Conservation (phyloP, 1,140 invertebrate species). For the Hyles vespertilio region DNA sequence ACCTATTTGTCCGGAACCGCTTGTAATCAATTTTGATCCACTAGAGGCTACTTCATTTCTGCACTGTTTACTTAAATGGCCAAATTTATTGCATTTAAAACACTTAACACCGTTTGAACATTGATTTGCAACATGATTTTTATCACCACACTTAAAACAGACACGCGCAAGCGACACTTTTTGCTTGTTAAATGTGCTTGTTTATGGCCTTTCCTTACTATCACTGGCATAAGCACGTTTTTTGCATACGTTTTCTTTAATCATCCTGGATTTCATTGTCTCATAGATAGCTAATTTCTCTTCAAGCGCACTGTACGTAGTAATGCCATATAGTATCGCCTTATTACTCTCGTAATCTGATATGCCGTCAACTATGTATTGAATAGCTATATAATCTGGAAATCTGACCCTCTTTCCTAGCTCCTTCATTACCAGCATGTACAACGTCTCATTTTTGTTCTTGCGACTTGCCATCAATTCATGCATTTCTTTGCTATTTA, state of each 20-base stretch:
- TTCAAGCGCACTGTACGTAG: not conserved
- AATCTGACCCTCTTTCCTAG: not conserved
- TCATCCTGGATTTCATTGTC: not conserved
- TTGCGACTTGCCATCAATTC: not conserved
- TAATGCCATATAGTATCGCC: not conserved
- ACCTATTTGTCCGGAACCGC: not conserved
- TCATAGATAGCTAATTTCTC: not conserved
- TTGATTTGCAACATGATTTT: not conserved
- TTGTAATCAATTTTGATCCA: not conserved
- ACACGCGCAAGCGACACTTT: too few species aligned
- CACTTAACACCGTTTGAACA: constrained; percentile 1
- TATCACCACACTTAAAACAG: constrained; percentile 1
- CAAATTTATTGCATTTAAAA: not conserved
- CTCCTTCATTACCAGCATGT: constrained; percentile 2
- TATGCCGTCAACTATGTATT: constrained; percentile 3
- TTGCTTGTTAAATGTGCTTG: too few species aligned
- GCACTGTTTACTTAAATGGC: not conserved
- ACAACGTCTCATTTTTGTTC: not conserved
- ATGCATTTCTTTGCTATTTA: constrained; percentile 4
- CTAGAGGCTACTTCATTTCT: not conserved
- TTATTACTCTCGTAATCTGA: not conserved
- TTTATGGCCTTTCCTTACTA: too few species aligned
- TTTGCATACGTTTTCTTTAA: not conserved
- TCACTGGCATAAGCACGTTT: too few species aligned
- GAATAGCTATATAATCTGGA: constrained; percentile 4